Evolutionary conservation across 2,797 vertebrate genomes (phyloP).

Genomic region (Pterois miles): DNA sequence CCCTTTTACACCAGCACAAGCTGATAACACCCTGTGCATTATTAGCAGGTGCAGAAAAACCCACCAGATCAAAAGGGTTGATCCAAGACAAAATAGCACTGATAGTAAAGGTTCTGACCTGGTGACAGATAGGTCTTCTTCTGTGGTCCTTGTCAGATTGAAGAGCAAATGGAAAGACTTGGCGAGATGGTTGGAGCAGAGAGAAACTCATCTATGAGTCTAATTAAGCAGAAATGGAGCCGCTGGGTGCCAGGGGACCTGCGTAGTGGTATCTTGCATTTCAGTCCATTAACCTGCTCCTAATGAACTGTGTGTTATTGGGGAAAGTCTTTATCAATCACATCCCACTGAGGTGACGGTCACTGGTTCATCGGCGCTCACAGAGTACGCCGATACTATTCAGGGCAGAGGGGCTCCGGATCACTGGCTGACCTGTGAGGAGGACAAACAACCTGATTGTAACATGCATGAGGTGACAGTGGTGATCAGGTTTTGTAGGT

Average conservation of each 20-base stretch:
- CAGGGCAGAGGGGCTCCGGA: slow-evolving; percentile 18
- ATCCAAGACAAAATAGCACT: slow-evolving; percentile 10
- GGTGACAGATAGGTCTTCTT: neutral
- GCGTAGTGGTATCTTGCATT: slow-evolving; percentile 37
- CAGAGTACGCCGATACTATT: slow-evolving; percentile 32
- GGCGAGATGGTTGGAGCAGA: slow-evolving; percentile 2
- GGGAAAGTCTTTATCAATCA: slow-evolving; percentile 65
- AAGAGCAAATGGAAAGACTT: neutral
- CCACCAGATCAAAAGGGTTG: slow-evolving; percentile 10
- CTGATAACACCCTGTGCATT: slow-evolving; percentile 23
- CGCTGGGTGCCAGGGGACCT: slow-evolving; percentile 42
- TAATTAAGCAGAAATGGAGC: slow-evolving; percentile 65
- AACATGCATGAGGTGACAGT: neutral
- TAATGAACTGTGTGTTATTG: slow-evolving; percentile 69
- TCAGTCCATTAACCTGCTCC: slow-evolving; percentile 67
- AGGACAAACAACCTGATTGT: slow-evolving; percentile 22
- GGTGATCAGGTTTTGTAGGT: neutral
- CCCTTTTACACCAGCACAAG: slow-evolving; percentile 19
- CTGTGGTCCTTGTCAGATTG: neutral
- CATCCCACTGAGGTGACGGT: slow-evolving; percentile 48
- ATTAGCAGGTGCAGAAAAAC: slow-evolving; percentile 39
- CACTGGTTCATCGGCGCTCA: slow-evolving; percentile 32
- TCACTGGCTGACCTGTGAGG: slow-evolving; percentile 15
- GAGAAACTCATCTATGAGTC: slow-evolving; percentile 46
- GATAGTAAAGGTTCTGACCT: slow-evolving; percentile 25